Conservation (phyloP, 2,113 vertebrate species). For the Ceyx margarethae region DNA sequence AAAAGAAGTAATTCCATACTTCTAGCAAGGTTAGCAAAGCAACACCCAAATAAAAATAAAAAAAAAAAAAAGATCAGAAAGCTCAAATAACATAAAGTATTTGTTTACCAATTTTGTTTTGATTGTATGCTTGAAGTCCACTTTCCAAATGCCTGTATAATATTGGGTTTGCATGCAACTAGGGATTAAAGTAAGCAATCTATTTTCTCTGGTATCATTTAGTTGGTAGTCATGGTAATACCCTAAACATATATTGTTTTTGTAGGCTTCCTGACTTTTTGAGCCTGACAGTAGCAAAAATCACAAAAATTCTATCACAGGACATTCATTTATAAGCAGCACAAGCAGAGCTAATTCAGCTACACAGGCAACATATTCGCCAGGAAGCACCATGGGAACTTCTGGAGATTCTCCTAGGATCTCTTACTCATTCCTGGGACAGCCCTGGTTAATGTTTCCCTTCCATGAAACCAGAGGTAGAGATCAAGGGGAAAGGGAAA, state of each 20-base stretch:
- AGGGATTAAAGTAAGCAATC: conserved; percentile 24
- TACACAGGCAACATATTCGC: neutral
- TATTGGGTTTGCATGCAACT: neutral
- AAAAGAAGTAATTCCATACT: neutral
- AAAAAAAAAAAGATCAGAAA: neutral
- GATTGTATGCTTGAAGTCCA: conserved; percentile 22
- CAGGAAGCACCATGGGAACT: conserved; percentile 41
- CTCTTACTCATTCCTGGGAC: conserved; percentile 47
- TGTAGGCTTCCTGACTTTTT: neutral
- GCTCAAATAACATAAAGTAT: conserved; percentile 25
- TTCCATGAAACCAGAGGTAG: neutral
- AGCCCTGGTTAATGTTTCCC: neutral
- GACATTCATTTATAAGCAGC: conserved; percentile 1
- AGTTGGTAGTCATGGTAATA: neutral
- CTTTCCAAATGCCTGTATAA: neutral
- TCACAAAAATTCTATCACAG: neutral
- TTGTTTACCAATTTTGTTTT: conserved; percentile 21
- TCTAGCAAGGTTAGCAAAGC: neutral
- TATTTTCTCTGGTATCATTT: neutral
- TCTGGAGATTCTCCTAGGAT: conserved; percentile 19
- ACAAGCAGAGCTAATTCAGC: neutral
- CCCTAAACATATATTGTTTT: neutral
- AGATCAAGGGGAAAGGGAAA: neutral
- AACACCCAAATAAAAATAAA: neutral
- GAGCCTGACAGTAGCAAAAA: neutral